Evolutionary conservation across 2,888 invertebrate species (phyloP).

Genomic region (Pharmacophagus antenor): DNA sequence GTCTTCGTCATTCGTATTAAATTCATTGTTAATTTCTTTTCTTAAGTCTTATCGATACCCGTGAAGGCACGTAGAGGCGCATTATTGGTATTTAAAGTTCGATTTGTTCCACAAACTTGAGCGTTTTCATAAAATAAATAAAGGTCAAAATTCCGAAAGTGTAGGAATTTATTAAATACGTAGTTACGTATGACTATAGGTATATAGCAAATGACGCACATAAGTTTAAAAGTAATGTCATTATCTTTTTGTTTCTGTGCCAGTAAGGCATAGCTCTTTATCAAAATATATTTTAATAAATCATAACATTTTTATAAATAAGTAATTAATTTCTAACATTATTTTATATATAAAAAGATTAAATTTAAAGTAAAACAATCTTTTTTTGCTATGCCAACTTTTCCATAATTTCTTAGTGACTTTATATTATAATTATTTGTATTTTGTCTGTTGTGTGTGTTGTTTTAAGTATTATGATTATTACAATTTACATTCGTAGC

Average conservation of each 20-base stretch:
- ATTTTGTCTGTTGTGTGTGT: too few relatives aligned
- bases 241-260: not conserved
- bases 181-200: conserved; percentile 22
- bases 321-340: too few relatives aligned
- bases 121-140: not conserved
- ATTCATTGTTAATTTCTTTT: conserved; percentile 33
- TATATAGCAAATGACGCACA: conserved; percentile 20
- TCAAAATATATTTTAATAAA: not conserved
- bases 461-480: too few relatives aligned
- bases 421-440: too few relatives aligned
- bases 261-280: not conserved
- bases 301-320: too few relatives aligned
- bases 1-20: conserved; percentile 44
- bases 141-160: not conserved
- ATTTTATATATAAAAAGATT: too few relatives aligned
- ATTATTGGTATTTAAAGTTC: conserved; percentile 26
- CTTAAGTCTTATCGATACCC: conserved; percentile 21
- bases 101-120: not conserved
- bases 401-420: too few relatives aligned
- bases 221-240: not conserved
- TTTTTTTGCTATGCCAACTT: too few relatives aligned
- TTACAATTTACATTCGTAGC: too few relatives aligned
- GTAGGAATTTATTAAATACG: conserved; percentile 19
- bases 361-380: too few relatives aligned
- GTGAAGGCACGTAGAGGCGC: conserved; percentile 41